Evolutionary conservation across 2,113 vertebrate genomes (phyloP), one percentile per base, ranked within the genome.

Genomic region (Gnathonemus echidnorhynchus): DNA sequence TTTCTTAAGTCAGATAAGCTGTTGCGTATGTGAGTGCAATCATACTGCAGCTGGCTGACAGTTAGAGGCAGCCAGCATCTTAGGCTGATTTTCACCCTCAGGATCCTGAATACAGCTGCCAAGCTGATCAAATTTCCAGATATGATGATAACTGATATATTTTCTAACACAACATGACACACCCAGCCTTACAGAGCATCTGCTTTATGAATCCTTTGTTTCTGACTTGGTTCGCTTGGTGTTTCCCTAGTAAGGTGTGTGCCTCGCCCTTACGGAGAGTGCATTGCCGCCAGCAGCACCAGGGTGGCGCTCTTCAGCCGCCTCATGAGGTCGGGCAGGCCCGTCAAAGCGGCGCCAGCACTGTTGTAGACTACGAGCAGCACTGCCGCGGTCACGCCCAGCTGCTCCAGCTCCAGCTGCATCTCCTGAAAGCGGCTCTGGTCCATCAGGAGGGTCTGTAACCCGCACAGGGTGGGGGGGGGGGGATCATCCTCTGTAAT

Each of bases 391-490:
- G 96, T 92, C 90, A 97, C 0, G 0, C 96, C 95, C 6, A 99
- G 93, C 9, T 94, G 95, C 87, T 97, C 96, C 66, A 95, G 92
- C 92, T 98, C 96, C 89, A 95, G 92, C 93, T 99, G 97, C 89
- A 99, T 96, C 93, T 99, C 97, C 93, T 97, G 96, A 90, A 99
- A 99, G 45, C 98, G 97, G 0, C 92, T 91, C 92, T 98, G 97
- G 93, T 99, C 98, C 98, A 99, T 98, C 83, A 99, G 89, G 90
- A 99, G 89, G 0, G 98, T 98, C 98, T 99, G 91, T 2, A 48
- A 62, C 35, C 39, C 35, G 6, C 49, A 62, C 24, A 49, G 52
- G 50, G 10, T 15, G 66, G 56, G 45, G 3, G 13, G 17, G 46
- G 24, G 15, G 5, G 0, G 2, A 48, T 53, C 58, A 91, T 39